A percentile compares a stretch with the other conserved stretches of the same genome.
phyloP scores from a whole-genome alignment of 2,113 vertebrate genomes.

The Syrrhaptes paradoxus region DNA sequence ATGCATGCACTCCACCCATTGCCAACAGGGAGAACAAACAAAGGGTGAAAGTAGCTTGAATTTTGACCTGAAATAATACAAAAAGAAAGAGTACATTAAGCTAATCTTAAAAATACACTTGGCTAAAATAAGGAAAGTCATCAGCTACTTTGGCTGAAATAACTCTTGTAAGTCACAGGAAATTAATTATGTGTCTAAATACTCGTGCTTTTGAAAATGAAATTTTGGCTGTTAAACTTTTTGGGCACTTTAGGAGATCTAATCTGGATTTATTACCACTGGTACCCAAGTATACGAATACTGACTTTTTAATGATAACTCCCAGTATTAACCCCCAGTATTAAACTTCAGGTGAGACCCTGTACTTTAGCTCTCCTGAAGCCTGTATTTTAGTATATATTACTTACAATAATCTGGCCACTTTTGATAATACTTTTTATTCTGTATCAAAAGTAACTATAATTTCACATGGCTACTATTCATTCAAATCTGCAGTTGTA shows the following conservation, averaged over 20 bases:
- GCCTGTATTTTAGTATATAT: not conserved
- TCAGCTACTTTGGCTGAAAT: not conserved
- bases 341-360: not conserved
- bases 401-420: not conserved
- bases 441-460: not conserved
- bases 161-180: not conserved
- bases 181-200: not conserved
- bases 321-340: not conserved
- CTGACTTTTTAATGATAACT: not conserved
- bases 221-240: not conserved
- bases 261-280: not conserved
- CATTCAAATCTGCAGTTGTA: not conserved
- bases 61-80: not conserved
- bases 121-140: not conserved
- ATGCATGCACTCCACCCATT: not conserved
- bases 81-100: not conserved
- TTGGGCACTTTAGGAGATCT: not conserved
- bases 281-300: not conserved
- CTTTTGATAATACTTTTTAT: not conserved
- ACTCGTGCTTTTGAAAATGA: not conserved
- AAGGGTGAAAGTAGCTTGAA: not conserved
- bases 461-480: not conserved
- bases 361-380: not conserved
- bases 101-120: not conserved
- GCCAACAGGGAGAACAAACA: not conserved